A percentile compares a stretch with the other conserved stretches of the same genome.
Evolutionary conservation across 2,113 vertebrate genomes (phyloP).

Genomic region (Piliocolobus tephrosceles): DNA sequence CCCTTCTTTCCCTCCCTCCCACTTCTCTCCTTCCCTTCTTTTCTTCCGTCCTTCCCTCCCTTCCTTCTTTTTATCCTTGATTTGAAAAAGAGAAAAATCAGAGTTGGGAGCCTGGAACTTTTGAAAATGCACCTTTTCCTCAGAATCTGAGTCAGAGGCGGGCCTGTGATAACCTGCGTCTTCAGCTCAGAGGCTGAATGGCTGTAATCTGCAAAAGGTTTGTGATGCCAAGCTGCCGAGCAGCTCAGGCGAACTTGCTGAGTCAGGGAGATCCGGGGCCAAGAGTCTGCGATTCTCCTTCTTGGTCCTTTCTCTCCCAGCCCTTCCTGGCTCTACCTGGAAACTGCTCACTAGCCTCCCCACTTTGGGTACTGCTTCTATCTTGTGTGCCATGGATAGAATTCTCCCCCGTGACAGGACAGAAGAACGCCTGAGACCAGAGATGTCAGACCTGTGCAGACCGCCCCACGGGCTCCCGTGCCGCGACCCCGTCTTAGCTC

Average conservation of each 20-base stretch:
- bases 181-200: not conserved
- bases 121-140: not conserved
- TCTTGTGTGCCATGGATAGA: not conserved
- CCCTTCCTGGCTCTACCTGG: not conserved
- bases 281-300: not conserved
- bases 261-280: not conserved
- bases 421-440: not conserved
- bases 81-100: not conserved
- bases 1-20: not conserved
- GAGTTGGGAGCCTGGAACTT: not conserved
- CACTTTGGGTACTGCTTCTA: not conserved
- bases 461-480: not conserved
- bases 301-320: not conserved
- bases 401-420: not conserved
- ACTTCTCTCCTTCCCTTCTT: not conserved
- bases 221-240: not conserved
- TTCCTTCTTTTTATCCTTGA: not conserved
- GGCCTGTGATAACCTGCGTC: fast-evolving
- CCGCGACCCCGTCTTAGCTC: not conserved
- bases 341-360: not conserved
- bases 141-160: not conserved
- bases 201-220: not conserved
- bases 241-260: not conserved
- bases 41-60: not conserved
- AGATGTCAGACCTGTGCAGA: not conserved